Conservation (phyloP, 2,888 invertebrate species). For the Pristionchus arcanus region DNA sequence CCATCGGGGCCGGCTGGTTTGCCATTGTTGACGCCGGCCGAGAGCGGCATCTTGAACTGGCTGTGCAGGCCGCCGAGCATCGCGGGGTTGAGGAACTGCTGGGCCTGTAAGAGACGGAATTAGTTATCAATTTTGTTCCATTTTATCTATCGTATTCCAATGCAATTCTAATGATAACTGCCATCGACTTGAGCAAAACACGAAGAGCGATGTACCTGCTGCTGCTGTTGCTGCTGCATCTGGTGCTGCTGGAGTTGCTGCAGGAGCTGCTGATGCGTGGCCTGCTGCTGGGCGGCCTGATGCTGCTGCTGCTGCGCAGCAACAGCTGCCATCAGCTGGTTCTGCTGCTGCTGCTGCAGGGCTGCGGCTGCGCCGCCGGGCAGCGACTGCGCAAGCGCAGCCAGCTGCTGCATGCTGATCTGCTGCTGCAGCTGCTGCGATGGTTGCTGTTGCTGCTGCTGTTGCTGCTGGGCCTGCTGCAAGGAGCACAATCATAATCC, state of each 20-base stretch:
- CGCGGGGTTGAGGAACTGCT: conserved; percentile 46
- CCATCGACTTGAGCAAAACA: no score
- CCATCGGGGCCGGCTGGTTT: conserved; percentile 9
- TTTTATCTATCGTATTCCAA: no score
- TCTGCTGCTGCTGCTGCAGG: conserved; percentile 41
- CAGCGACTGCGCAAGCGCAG: conserved; percentile 1
- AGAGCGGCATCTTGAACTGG: conserved; percentile 21
- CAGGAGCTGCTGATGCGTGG: conserved; percentile 38
- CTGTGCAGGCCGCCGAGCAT: not conserved
- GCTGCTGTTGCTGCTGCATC: not conserved
- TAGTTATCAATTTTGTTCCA: not conserved
- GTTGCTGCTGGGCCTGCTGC: conserved; percentile 29
- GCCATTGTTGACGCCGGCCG: not conserved
- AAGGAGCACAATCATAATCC: not conserved
- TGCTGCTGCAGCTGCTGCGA: conserved; percentile 31
- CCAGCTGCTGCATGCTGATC: conserved; percentile 24
- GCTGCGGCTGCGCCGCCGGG: conserved; percentile 1
- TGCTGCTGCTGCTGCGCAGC: conserved; percentile 44
- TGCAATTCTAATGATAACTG: no score
- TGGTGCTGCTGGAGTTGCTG: conserved; percentile 54
- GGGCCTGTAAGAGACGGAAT: not conserved
- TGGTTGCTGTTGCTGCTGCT: conserved; percentile 54
- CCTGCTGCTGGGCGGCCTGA: not conserved
- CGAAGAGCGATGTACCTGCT: no score
- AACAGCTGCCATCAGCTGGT: conserved; percentile 4